Evolutionary conservation across 37 sponge, comb jelly and placozoan species (phyloP).

Genomic region (Eunapius fragilis): DNA sequence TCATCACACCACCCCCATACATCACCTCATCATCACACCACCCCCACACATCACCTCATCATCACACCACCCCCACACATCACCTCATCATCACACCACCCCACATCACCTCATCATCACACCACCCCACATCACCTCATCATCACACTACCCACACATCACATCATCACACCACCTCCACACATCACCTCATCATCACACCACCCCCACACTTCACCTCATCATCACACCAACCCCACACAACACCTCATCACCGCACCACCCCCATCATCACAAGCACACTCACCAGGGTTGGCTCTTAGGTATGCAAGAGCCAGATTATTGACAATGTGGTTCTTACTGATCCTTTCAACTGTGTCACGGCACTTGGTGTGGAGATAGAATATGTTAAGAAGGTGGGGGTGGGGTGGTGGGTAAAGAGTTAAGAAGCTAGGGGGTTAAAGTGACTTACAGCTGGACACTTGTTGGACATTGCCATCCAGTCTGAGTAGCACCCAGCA

Average conservation of each 20-base stretch:
- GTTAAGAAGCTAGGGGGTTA: not conserved
- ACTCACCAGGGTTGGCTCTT: slow-evolving; percentile 73
- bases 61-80: slow-evolving; percentile 6
- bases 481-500: slow-evolving; percentile 93
- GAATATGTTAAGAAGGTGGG: not conserved
- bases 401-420: too few species aligned
- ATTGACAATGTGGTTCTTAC: slow-evolving; percentile 90
- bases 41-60: not conserved
- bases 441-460: slow-evolving; percentile 80
- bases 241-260: too few species aligned
- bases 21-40: not conserved
- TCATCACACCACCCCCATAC: not conserved
- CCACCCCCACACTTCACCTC: too few species aligned
- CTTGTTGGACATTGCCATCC: slow-evolving; percentile 83
- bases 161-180: not conserved
- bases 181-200: too few species aligned
- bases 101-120: not conserved
- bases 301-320: slow-evolving; percentile 86
- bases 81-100: not conserved
- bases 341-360: slow-evolving; percentile 64
- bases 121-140: slow-evolving; percentile 1
- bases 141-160: not conserved
- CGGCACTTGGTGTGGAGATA: slow-evolving; percentile 71
- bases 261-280: not conserved
- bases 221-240: too few species aligned